These are phyloP conservation scores for Luperina testacea DNA, from an alignment of 2,888 invertebrate genomes.

Conservation along the genomic window DNA sequence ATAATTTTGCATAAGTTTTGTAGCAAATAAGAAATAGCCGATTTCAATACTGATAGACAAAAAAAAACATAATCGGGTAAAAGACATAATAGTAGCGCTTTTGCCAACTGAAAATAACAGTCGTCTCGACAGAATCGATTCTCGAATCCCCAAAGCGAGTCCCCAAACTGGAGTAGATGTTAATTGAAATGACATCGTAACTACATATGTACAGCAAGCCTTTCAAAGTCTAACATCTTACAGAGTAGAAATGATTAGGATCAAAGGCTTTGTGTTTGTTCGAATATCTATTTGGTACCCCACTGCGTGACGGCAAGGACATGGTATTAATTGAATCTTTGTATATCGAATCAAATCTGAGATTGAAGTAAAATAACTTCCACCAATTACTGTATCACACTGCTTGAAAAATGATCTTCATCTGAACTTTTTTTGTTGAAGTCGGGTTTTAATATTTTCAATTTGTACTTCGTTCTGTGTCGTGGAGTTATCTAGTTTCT, in stretches of 20 bases:
- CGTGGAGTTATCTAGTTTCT: neutral
- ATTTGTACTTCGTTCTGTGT: neutral
- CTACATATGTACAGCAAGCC: neutral
- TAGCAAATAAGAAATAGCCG: neutral
- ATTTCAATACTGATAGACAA: slow-evolving; percentile 20
- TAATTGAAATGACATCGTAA: slow-evolving; percentile 34
- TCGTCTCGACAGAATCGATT: slow-evolving; percentile 44
- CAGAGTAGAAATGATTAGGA: neutral
- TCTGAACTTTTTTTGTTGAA: neutral
- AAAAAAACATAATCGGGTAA: no score
- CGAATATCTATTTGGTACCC: neutral
- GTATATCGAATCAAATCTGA: neutral
- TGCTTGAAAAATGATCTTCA: neutral
- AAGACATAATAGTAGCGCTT: neutral
- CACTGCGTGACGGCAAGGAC: neutral
- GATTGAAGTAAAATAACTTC: neutral
- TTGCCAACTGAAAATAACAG: slow-evolving; percentile 28
- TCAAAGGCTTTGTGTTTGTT: slow-evolving; percentile 2
- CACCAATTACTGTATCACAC: neutral
- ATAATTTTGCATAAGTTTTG: slow-evolving; percentile 15
- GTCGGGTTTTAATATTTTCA: neutral
- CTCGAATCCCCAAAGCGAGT: slow-evolving; percentile 34
- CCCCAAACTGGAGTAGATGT: slow-evolving; percentile 35
- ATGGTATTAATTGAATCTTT: neutral
- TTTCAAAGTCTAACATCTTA: neutral